A percentile compares a stretch with the other conserved stretches of the same genome.
These are phyloP conservation scores for Siphonodentalium dalli DNA, from an alignment of 2,888 invertebrate genomes.

Conservation along the genomic window DNA sequence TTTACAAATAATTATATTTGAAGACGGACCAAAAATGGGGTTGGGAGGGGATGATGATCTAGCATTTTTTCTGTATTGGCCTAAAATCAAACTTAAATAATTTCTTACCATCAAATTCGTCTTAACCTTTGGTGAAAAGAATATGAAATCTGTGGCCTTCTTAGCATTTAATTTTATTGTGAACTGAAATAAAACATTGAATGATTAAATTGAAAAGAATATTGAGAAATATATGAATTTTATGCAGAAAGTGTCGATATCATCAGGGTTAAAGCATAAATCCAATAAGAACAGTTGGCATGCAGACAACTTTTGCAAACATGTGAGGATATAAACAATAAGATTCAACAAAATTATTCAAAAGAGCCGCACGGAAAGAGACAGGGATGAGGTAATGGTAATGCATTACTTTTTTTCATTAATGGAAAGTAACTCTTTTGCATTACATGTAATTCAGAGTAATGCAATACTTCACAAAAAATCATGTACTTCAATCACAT, in stretches of 20 bases:
- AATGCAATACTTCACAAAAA: too few relatives aligned
- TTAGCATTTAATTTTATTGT: conserved; percentile 96
- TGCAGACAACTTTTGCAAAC: too few relatives aligned
- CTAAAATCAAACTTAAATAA: not conserved
- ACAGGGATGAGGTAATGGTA: too few relatives aligned
- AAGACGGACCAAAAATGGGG: not conserved
- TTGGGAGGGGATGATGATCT: not conserved
- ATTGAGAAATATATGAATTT: not conserved
- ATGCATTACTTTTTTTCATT: too few relatives aligned
- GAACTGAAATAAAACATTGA: conserved; percentile 69
- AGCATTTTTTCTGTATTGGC: not conserved
- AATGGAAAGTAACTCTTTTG: too few relatives aligned
- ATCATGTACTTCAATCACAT: too few relatives aligned
- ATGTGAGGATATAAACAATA: too few relatives aligned
- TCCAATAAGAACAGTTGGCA: too few relatives aligned
- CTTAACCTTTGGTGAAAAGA: conserved; percentile 88
- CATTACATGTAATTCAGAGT: too few relatives aligned
- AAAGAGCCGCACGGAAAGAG: not conserved
- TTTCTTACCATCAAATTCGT: conserved; percentile 90
- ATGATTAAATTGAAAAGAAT: not conserved
- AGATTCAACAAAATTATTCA: not conserved
- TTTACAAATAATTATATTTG: not conserved
- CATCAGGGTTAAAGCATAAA: not conserved
- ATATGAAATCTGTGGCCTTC: conserved; percentile 91
- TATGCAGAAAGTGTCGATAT: not conserved